Conservation (phyloP, 1,140 invertebrate species). For the Caenorhabditis inopinata region DNA sequence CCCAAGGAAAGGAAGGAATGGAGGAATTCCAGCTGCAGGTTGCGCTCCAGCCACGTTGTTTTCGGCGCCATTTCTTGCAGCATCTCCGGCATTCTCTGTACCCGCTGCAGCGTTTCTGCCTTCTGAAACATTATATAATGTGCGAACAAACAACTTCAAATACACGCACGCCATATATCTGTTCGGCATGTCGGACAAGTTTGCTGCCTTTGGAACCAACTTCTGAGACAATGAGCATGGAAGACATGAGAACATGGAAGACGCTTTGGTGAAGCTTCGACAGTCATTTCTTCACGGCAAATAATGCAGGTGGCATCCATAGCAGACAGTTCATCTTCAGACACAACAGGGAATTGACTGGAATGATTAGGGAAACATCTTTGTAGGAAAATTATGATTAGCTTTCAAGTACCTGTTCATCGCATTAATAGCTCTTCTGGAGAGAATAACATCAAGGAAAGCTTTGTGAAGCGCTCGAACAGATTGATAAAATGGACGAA, state of each 20-base stretch:
- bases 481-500: constrained; percentile 97
- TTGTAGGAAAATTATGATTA: background rate
- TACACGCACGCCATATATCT: constrained; percentile 78
- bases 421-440: constrained; percentile 75
- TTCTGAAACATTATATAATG: background rate
- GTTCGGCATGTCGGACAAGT: constrained; percentile 97
- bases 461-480: constrained; percentile 94
- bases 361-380: background rate
- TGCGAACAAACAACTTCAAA: background rate
- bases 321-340: constrained; percentile 66
- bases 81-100: background rate
- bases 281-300: constrained; percentile 85
- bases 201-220: constrained; percentile 99
- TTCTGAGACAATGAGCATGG: constrained; percentile 93
- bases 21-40: background rate
- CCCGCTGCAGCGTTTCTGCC: background rate
- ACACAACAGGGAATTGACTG: constrained; percentile 43
- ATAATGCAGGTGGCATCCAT: constrained; percentile 99
- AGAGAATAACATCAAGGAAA: constrained; percentile 94
- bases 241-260: constrained; percentile 99
- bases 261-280: constrained; percentile 80
- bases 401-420: constrained; percentile 61
- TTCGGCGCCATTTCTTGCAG: constrained; percentile 13
- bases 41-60: constrained; percentile 22
- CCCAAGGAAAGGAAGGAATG: constrained; percentile 45